Evolutionary conservation across 2,797 vertebrate species (phyloP).

Genomic region (Erethizon dorsatum): DNA sequence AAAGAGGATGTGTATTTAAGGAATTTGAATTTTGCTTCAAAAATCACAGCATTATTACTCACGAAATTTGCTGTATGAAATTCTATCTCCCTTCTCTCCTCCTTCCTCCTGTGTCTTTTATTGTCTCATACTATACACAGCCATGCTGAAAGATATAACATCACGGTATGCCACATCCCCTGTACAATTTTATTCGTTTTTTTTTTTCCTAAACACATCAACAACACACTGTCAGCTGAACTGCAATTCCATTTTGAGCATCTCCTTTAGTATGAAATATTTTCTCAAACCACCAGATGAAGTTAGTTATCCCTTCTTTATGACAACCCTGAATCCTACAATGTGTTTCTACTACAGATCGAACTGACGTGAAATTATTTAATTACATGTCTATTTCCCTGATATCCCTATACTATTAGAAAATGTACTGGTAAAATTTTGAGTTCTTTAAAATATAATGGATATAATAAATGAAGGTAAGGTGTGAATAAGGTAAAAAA

Average conservation of each 20-base stretch:
- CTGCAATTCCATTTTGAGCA: not conserved
- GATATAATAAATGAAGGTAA: not conserved
- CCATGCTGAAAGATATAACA: too few species aligned
- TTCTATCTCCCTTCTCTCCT: not conserved
- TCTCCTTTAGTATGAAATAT: not conserved
- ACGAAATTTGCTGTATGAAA: not conserved
- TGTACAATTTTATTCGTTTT: not conserved
- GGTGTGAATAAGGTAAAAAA: not conserved
- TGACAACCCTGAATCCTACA: not conserved
- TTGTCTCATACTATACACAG: not conserved
- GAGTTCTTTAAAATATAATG: not conserved
- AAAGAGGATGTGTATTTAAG: not conserved
- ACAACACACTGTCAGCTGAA: not conserved
- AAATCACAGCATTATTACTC: not conserved
- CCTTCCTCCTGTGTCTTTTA: not conserved
- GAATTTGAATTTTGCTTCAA: not conserved
- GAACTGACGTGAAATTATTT: not conserved
- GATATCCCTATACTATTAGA: not conserved
- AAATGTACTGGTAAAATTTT: not conserved
- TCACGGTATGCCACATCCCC: not conserved
- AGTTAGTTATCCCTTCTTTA: not conserved
- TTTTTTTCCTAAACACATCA: not conserved
- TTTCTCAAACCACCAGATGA: not conserved
- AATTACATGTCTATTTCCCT: not conserved
- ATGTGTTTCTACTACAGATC: not conserved